Percentiles rank a stretch among this genome's conserved stretches.
Conservation (phyloP, 1,140 invertebrate species). For the Matsumurasca onukii region DNA sequence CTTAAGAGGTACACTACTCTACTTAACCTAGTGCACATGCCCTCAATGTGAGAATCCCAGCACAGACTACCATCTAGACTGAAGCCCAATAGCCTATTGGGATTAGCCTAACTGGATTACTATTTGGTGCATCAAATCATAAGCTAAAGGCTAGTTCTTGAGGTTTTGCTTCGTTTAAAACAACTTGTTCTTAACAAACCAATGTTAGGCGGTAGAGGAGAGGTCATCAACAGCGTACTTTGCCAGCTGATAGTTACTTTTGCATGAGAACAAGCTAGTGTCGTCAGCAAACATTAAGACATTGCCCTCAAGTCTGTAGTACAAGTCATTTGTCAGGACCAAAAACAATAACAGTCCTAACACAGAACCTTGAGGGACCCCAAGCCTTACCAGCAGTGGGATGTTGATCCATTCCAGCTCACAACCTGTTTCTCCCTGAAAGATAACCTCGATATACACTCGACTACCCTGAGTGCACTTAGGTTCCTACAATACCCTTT, state of each 20-base stretch:
- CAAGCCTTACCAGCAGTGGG: background rate
- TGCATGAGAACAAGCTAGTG: background rate
- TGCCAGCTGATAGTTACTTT: background rate
- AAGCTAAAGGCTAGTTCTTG: background rate
- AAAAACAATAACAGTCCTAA: background rate
- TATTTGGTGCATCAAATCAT: background rate
- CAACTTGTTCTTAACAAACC: background rate
- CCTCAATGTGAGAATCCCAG: background rate
- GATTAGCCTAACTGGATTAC: background rate
- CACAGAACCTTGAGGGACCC: background rate
- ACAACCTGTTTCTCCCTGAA: background rate
- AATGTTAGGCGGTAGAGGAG: background rate
- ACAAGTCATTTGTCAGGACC: background rate
- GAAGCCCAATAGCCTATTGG: background rate
- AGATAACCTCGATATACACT: conserved; percentile 1
- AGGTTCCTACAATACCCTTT: background rate
- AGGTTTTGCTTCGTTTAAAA: background rate
- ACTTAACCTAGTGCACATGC: background rate
- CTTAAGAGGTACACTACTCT: background rate
- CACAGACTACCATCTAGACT: background rate
- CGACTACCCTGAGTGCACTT: background rate
- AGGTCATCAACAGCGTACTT: background rate
- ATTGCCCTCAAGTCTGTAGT: background rate
- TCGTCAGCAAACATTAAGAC: background rate
- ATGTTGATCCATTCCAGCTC: background rate